Evolutionary conservation across 2,888 invertebrate species (phyloP).

Genomic region (Octonoba sinensis): DNA sequence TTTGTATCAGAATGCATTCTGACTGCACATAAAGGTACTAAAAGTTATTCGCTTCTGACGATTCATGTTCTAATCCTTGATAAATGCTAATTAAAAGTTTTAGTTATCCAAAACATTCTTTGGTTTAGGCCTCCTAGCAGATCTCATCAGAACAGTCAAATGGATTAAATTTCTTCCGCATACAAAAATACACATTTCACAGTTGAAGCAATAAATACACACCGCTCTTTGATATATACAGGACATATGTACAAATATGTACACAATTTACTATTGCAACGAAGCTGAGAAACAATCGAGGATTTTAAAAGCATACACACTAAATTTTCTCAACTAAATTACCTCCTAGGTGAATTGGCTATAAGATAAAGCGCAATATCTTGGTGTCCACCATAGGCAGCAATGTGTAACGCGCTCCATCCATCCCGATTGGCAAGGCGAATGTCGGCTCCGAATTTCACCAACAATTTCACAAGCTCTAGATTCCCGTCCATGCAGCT

Average conservation of each 20-base stretch:
- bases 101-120: too few species aligned
- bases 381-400: conserved; percentile 71
- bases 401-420: conserved; percentile 70
- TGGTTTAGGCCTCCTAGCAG: too few species aligned
- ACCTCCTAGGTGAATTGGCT: conserved; percentile 52
- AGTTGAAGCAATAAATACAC: not conserved
- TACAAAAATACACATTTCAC: too few species aligned
- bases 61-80: too few species aligned
- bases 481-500: conserved; percentile 71
- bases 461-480: conserved; percentile 71
- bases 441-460: conserved; percentile 72
- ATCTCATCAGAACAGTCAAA: too few species aligned
- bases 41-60: too few species aligned
- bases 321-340: conserved; percentile 14
- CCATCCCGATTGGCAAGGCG: conserved; percentile 71
- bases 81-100: too few species aligned
- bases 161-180: too few species aligned
- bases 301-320: not conserved
- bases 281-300: conserved; percentile 24
- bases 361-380: conserved; percentile 70
- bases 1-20: too few species aligned
- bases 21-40: too few species aligned
- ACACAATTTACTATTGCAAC: conserved; percentile 48
- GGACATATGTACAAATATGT: conserved; percentile 36
- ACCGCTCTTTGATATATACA: conserved; percentile 3